A percentile compares a stretch with the other conserved stretches of the same genome.
phyloP scores from a whole-genome alignment of 2,888 invertebrate genomes.

The Entomobrya multifasciata region DNA sequence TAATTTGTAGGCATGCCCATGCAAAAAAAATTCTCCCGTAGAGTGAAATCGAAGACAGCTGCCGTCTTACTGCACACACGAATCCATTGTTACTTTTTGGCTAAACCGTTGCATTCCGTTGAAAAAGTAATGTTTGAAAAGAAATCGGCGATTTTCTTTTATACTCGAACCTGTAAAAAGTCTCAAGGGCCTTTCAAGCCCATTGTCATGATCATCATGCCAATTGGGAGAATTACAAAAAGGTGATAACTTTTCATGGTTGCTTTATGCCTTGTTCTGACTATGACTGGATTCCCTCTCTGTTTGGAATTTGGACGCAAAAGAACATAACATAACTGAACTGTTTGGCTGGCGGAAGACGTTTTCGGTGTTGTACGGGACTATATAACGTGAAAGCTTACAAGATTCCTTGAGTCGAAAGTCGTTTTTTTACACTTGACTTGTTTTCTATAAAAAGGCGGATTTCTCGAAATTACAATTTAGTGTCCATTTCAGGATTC shows the following conservation, averaged over 20 bases:
- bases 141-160: slow-evolving; percentile 18
- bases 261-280: too few species aligned
- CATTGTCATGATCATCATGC: neutral
- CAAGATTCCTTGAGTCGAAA: neutral
- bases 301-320: neutral
- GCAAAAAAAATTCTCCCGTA: neutral
- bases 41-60: slow-evolving; percentile 23
- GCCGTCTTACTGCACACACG: neutral
- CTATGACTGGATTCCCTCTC: neutral
- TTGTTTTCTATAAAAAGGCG: slow-evolving; percentile 25
- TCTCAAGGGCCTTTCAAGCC: neutral
- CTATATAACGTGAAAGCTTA: neutral
- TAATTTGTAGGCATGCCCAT: neutral
- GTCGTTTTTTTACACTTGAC: neutral
- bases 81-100: neutral
- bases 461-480: slow-evolving; percentile 19
- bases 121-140: slow-evolving; percentile 12
- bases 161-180: slow-evolving; percentile 13
- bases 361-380: neutral
- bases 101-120: slow-evolving; percentile 14
- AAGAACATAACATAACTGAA: too few species aligned
- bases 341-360: neutral
- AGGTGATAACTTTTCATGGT: neutral
- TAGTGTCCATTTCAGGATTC: slow-evolving; percentile 33
- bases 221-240: slow-evolving; percentile 28